These are phyloP conservation scores for Clytia hemisphaerica DNA, from an alignment of 30 jellyfish, hydroid and myxozoan species.

Conservation along the genomic window DNA sequence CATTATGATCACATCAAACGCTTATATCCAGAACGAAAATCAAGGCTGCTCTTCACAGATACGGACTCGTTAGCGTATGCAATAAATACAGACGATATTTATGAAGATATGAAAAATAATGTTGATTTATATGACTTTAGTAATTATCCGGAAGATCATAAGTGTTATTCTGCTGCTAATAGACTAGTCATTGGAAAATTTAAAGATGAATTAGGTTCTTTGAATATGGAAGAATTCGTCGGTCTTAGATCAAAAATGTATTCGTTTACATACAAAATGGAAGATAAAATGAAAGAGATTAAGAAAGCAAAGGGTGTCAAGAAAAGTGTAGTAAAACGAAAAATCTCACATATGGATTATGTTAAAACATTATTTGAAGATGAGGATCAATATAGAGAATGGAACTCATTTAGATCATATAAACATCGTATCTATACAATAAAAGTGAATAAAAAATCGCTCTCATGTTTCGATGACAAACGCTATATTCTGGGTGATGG, in stretches of 20 bases:
- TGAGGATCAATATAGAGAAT: too few relatives aligned
- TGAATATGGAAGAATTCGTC: neutral
- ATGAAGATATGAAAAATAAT: neutral
- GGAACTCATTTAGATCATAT: too few relatives aligned
- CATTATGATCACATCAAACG: neutral
- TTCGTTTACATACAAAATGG: neutral
- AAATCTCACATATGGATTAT: neutral
- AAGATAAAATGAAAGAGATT: too few relatives aligned
- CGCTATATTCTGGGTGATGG: conserved; percentile 35
- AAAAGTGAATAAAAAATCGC: conserved; percentile 24
- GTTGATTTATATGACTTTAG: neutral
- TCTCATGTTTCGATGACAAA: conserved; percentile 39
- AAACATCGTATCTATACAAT: too few relatives aligned
- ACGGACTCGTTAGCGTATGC: neutral
- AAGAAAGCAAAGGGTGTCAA: conserved; percentile 23
- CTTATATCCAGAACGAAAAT: neutral
- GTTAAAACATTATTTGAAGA: too few relatives aligned
- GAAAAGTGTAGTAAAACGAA: neutral
- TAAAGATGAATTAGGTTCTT: conserved; percentile 20
- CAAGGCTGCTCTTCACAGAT: conserved; percentile 1
- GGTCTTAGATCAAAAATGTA: conserved; percentile 25
- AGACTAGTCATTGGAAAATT: conserved; percentile 6
- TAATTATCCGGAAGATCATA: neutral
- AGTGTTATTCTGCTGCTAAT: neutral
- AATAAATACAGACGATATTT: neutral